phyloP scores from a whole-genome alignment of 2,797 vertebrate species.

The Gastrophryne carolinensis region DNA sequence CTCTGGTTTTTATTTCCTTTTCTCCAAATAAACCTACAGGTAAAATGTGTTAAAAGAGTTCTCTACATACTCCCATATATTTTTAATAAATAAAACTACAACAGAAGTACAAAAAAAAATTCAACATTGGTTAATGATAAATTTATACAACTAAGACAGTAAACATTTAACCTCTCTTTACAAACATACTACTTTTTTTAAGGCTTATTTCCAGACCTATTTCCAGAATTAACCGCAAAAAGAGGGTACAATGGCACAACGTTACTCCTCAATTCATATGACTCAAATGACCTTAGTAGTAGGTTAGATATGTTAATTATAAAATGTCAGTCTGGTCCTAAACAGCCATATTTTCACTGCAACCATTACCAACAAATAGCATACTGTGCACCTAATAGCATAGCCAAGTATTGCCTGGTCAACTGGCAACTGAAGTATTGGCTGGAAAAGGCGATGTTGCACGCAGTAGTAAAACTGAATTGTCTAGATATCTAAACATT shows the following conservation, averaged over 20 bases:
- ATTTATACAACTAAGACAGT: conserved; percentile 18
- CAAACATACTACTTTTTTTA: conserved; percentile 1
- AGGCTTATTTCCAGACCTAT: neutral
- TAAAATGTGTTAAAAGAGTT: too few species aligned
- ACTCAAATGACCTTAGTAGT: neutral
- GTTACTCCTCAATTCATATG: neutral
- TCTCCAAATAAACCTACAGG: neutral
- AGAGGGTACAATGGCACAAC: neutral
- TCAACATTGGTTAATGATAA: neutral
- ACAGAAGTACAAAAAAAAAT: neutral
- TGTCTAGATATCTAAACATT: neutral
- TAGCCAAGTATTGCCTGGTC: neutral
- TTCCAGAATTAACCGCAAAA: neutral
- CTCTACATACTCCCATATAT: too few species aligned
- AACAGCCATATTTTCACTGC: neutral
- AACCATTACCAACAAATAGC: neutral
- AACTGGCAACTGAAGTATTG: neutral
- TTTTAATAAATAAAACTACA: neutral
- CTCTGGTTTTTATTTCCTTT: neutral
- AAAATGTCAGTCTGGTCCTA: neutral
- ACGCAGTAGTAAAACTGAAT: neutral
- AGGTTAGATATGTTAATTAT: neutral
- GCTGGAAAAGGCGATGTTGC: neutral
- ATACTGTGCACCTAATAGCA: neutral
- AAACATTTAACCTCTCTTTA: conserved; percentile 19